phyloP scores from a whole-genome alignment of 2,797 vertebrate species.

The Psittacula echo region DNA sequence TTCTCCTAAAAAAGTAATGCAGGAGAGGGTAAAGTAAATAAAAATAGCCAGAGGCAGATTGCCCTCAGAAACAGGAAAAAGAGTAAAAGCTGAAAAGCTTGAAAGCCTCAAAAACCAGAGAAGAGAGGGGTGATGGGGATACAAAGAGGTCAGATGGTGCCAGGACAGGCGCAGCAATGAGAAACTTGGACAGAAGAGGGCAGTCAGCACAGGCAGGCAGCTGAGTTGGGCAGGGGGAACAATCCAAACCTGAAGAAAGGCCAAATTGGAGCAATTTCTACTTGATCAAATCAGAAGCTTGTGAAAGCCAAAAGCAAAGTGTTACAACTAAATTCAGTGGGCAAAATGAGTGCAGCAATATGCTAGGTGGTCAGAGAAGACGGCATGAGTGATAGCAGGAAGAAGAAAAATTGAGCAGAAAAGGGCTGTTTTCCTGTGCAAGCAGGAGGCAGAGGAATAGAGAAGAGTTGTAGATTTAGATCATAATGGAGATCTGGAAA shows the following conservation, averaged over 20 bases:
- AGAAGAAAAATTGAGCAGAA: not conserved
- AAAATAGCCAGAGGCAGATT: not conserved
- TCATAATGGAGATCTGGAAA: not conserved
- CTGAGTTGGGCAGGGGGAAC: rapidly evolving
- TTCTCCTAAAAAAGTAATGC: not conserved
- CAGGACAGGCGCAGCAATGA: not conserved
- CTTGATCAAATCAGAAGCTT: not conserved
- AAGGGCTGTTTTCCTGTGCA: not conserved
- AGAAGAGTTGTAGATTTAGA: not conserved
- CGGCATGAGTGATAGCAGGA: not conserved
- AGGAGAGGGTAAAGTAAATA: not conserved
- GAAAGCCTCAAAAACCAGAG: not conserved
- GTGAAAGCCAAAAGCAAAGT: not conserved
- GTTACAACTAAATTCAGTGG: not conserved
- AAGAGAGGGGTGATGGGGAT: not conserved
- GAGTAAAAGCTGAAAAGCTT: not conserved
- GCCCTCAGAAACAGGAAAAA: not conserved
- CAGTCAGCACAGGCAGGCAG: not conserved
- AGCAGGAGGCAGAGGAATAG: not conserved
- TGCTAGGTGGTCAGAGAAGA: not conserved
- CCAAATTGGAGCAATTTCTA: not conserved
- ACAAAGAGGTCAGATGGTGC: not conserved
- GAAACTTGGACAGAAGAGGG: not conserved
- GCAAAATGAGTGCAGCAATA: not conserved
- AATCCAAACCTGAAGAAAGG: not conserved